These are phyloP conservation scores for Coendou prehensilis DNA, from an alignment of 2,797 vertebrate species.

Conservation along the genomic window DNA sequence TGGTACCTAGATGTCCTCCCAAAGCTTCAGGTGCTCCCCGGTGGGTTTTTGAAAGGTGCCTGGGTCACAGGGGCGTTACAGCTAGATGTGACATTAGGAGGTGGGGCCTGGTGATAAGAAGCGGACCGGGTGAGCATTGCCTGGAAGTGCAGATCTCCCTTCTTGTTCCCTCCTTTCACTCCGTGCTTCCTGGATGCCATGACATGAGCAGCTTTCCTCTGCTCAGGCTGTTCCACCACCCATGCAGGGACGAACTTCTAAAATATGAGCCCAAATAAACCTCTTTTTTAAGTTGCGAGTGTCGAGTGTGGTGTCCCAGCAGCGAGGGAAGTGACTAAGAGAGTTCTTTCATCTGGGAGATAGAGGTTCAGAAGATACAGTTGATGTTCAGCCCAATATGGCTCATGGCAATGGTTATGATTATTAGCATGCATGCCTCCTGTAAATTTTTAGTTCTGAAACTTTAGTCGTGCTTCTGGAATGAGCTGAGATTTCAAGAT, in stretches of 20 bases:
- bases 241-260: neutral
- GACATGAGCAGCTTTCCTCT: neutral
- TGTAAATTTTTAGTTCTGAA: conserved; percentile 56
- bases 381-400: neutral
- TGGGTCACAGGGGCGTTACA: neutral
- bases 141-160: neutral
- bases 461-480: neutral
- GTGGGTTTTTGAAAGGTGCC: neutral
- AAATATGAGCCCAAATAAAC: neutral
- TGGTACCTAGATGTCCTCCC: neutral
- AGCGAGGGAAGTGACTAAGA: neutral
- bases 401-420: neutral
- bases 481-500: neutral
- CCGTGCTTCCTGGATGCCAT: neutral
- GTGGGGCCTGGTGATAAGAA: neutral
- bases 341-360: neutral
- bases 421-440: conserved; percentile 41
- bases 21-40: neutral
- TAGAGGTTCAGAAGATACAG: neutral
- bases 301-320: neutral
- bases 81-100: neutral
- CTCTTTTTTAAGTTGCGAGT: neutral
- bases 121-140: neutral
- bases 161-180: neutral
- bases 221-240: neutral